A percentile compares a stretch with the other conserved stretches of the same genome.
These are phyloP conservation scores for Cheumatopsyche charites DNA, from an alignment of 1,140 invertebrate genomes.

Conservation along the genomic window DNA sequence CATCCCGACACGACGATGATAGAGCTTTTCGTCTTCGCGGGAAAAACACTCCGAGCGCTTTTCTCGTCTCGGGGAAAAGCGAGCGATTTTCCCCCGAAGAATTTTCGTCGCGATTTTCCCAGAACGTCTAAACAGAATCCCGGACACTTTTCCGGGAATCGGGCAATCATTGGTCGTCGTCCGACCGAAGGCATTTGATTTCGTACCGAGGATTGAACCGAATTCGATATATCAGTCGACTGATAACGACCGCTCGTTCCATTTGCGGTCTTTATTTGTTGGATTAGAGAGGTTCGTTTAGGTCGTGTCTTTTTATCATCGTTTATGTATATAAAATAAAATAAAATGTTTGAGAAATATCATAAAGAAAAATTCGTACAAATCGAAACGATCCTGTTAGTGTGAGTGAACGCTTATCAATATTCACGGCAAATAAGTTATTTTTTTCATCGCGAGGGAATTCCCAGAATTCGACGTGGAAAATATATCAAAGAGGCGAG, in stretches of 20 bases:
- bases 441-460: neutral
- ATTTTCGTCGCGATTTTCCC: too few species aligned
- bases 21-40: too few species aligned
- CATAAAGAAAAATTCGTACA: too few species aligned
- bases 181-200: slow-evolving; percentile 22
- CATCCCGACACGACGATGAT: too few species aligned
- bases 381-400: too few species aligned
- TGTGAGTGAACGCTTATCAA: too few species aligned
- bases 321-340: neutral
- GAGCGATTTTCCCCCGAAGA: neutral
- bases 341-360: neutral
- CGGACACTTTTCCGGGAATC: neutral
- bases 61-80: too few species aligned
- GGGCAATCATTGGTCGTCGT: slow-evolving; percentile 5
- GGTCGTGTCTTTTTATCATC: neutral
- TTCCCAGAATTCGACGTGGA: neutral
- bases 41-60: too few species aligned
- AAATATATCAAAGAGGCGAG: slow-evolving; percentile 6
- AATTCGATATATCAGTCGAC: neutral
- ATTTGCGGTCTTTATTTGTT: slow-evolving; percentile 10
- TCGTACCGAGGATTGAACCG: neutral
- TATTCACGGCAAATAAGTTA: neutral
- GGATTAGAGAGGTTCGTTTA: slow-evolving; percentile 15
- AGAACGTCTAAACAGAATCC: slow-evolving; percentile 5
- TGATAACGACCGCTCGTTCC: slow-evolving; percentile 9